Percentiles rank a stretch among this genome's conserved stretches.
Evolutionary conservation across 2,888 invertebrate species (phyloP).

Genomic region (Mallateleia sp.): DNA sequence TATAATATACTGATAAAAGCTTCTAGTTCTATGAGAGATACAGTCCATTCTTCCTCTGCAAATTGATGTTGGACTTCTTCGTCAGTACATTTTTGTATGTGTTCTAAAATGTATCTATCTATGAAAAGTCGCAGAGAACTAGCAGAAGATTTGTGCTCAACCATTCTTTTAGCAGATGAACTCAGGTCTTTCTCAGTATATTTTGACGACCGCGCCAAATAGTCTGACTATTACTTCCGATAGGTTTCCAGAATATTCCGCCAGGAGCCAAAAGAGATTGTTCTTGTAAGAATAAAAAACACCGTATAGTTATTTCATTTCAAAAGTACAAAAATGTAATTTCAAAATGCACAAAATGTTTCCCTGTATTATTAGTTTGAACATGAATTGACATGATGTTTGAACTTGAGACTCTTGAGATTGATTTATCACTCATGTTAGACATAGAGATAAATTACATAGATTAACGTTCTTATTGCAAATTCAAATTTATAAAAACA

Average conservation of each 20-base stretch:
- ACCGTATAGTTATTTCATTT: background rate
- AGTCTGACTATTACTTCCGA: background rate
- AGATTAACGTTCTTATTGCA: no score
- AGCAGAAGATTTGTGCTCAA: conserved; percentile 4
- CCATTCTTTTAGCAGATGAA: conserved; percentile 12
- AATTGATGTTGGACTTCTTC: no score
- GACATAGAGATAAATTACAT: no score
- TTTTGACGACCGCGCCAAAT: background rate
- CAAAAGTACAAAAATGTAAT: background rate
- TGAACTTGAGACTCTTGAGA: no score
- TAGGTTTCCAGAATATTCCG: background rate
- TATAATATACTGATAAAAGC: no score
- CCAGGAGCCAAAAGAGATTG: conserved; percentile 1
- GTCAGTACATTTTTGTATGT: conserved; percentile 31
- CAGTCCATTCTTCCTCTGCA: no score
- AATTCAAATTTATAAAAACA: no score
- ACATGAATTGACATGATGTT: no score
- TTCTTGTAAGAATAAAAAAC: background rate
- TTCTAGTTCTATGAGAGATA: no score
- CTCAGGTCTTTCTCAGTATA: conserved; percentile 7
- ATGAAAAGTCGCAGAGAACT: conserved; percentile 30
- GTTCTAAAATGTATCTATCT: background rate
- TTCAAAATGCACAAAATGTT: background rate
- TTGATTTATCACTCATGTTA: no score
- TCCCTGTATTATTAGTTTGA: background rate